These are phyloP conservation scores for Punctoribates punctum DNA, from an alignment of 2,888 invertebrate species.

Conservation along the genomic window DNA sequence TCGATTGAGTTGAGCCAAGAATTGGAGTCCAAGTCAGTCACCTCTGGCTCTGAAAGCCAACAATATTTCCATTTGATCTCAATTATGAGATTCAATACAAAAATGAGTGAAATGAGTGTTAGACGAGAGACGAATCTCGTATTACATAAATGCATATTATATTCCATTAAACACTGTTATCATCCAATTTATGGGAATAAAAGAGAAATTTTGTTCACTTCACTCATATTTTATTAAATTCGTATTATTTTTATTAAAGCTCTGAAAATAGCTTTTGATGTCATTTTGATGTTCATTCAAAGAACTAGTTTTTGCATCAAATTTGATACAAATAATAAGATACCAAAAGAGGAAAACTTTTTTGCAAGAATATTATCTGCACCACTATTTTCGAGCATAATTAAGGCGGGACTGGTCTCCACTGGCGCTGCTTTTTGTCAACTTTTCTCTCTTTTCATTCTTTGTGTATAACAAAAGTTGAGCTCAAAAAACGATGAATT, in stretches of 20 bases:
- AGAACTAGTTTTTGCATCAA: not conserved
- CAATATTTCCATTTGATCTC: not conserved
- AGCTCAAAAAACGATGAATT: no score
- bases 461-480: no score
- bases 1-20: not conserved
- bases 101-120: not conserved
- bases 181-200: not conserved
- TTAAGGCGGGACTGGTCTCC: no score
- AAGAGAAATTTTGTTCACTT: not conserved
- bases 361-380: no score
- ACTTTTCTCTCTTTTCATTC: no score
- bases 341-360: not conserved
- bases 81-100: slow-evolving; percentile 9
- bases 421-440: no score
- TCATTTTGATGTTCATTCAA: slow-evolving; percentile 3
- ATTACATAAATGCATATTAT: slow-evolving; percentile 1
- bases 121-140: not conserved
- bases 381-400: no score
- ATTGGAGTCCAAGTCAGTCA: slow-evolving; percentile 7
- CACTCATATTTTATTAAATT: not conserved
- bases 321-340: not conserved
- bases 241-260: slow-evolving; percentile 2
- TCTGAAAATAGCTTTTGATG: not conserved
- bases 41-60: not conserved
- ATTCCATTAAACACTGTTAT: slow-evolving; percentile 2